A percentile compares a stretch with the other conserved stretches of the same genome.
Evolutionary conservation across 2,888 invertebrate species (phyloP).

Genomic region (Cheilosia soror): DNA sequence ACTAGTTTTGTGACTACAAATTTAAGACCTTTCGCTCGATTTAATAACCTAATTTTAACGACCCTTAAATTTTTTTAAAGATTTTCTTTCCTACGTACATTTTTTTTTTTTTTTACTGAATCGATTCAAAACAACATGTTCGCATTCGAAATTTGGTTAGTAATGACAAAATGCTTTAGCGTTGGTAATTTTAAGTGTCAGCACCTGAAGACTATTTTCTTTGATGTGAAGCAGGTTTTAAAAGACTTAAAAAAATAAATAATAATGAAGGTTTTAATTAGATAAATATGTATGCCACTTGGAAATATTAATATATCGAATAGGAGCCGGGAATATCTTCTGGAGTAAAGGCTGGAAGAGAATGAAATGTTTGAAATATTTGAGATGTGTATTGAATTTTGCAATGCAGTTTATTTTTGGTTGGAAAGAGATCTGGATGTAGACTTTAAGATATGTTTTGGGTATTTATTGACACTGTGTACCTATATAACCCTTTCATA

Average conservation of each 20-base stretch:
- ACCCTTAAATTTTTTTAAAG: too few relatives aligned
- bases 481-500: too few relatives aligned
- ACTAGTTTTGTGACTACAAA: too few relatives aligned
- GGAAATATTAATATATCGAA: slow-evolving; percentile 77
- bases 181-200: slow-evolving; percentile 34
- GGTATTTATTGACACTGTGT: background rate
- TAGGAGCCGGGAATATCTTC: slow-evolving; percentile 82
- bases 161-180: slow-evolving; percentile 9
- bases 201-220: slow-evolving; percentile 56
- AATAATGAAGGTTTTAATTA: slow-evolving; percentile 54
- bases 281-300: slow-evolving; percentile 57
- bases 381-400: slow-evolving; percentile 43
- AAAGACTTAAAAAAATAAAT: slow-evolving; percentile 42
- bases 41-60: too few relatives aligned
- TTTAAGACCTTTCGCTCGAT: too few relatives aligned
- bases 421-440: background rate
- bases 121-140: background rate
- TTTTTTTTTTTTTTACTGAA: background rate
- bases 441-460: background rate
- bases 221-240: slow-evolving; percentile 54
- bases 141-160: slow-evolving; percentile 23
- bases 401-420: slow-evolving; percentile 22
- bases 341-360: slow-evolving; percentile 83
- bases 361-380: slow-evolving; percentile 73
- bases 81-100: slow-evolving; percentile 18